A percentile compares a stretch with the other conserved stretches of the same genome.
Conservation (phyloP, 2,888 invertebrate species). For the Pachymerium ferrugineum region DNA sequence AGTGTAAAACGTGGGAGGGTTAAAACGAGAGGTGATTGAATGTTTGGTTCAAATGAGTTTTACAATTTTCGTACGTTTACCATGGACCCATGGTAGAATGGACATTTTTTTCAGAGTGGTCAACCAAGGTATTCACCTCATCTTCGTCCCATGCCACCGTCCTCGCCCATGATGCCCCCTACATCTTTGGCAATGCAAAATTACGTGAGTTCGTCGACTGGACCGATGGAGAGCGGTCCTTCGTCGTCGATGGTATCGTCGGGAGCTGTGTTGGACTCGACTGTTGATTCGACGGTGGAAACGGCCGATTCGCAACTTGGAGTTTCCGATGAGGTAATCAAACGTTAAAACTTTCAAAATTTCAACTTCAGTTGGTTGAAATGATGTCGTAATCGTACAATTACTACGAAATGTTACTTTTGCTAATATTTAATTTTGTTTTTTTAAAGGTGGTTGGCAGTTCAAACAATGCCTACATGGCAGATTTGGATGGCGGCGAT, state of each 20-base stretch:
- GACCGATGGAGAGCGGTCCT: slow-evolving; percentile 31
- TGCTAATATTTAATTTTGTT: not conserved
- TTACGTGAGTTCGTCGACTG: slow-evolving; percentile 36
- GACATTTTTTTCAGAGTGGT: not conserved
- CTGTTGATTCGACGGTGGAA: slow-evolving; percentile 39
- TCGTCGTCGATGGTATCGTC: slow-evolving; percentile 30
- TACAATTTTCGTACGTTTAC: not conserved
- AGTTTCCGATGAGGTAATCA: slow-evolving; percentile 22
- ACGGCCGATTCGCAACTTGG: slow-evolving; percentile 25
- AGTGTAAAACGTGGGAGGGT: not conserved
- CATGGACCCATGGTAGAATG: slow-evolving; percentile 1
- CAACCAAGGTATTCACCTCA: slow-evolving; percentile 27
- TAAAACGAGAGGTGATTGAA: too few species aligned
- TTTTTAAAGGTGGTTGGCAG: slow-evolving; percentile 29
- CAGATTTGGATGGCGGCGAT: slow-evolving; percentile 28
- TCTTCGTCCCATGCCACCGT: slow-evolving; percentile 29
- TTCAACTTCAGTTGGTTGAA: not conserved
- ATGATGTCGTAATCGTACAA: not conserved
- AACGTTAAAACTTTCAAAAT: not conserved
- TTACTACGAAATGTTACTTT: not conserved
- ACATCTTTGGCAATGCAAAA: slow-evolving; percentile 33
- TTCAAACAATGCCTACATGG: slow-evolving; percentile 21
- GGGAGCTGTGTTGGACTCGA: slow-evolving; percentile 39
- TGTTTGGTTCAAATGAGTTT: too few species aligned
- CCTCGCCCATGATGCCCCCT: slow-evolving; percentile 30